phyloP scores from a whole-genome alignment of 2,888 invertebrate species.

The Dorcus hopei region DNA sequence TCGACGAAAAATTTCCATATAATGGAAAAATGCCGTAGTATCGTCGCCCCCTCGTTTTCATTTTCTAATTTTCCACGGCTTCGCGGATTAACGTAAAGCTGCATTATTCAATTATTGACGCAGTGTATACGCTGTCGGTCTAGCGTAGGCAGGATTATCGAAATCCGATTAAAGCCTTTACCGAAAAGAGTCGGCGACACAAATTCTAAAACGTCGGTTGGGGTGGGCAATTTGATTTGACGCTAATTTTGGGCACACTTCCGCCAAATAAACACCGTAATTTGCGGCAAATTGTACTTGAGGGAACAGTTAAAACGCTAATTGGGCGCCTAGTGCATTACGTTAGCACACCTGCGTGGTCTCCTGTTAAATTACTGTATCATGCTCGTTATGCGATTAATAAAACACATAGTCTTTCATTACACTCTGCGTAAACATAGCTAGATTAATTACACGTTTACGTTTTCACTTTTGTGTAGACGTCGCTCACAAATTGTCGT shows the following conservation, averaged over 20 bases:
- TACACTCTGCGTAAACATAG: background rate
- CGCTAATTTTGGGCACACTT: background rate
- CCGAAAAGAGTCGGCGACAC: background rate
- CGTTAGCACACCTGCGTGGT: background rate
- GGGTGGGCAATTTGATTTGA: background rate
- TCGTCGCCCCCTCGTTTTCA: background rate
- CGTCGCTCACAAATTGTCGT: too few species aligned
- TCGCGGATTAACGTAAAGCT: slow-evolving; percentile 22
- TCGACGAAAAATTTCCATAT: too few species aligned
- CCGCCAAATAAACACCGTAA: background rate
- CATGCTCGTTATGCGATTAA: slow-evolving; percentile 14
- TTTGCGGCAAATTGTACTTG: background rate
- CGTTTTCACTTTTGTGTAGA: too few species aligned
- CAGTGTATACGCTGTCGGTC: slow-evolving; percentile 3
- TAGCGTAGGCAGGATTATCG: background rate
- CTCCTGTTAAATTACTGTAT: slow-evolving; percentile 13
- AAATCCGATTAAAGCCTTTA: background rate
- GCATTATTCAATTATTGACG: slow-evolving; percentile 23
- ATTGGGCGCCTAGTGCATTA: background rate
- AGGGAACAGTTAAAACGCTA: background rate
- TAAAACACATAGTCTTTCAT: slow-evolving; percentile 17
- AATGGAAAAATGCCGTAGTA: too few species aligned
- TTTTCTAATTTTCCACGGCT: slow-evolving; percentile 16
- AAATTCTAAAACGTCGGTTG: too few species aligned
- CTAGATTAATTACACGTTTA: too few species aligned